A percentile compares a stretch with the other conserved stretches of the same genome.
These are phyloP conservation scores for Ophioderma brevispina DNA, from an alignment of 35 echinoderm and acorn worm species.

Conservation along the genomic window DNA sequence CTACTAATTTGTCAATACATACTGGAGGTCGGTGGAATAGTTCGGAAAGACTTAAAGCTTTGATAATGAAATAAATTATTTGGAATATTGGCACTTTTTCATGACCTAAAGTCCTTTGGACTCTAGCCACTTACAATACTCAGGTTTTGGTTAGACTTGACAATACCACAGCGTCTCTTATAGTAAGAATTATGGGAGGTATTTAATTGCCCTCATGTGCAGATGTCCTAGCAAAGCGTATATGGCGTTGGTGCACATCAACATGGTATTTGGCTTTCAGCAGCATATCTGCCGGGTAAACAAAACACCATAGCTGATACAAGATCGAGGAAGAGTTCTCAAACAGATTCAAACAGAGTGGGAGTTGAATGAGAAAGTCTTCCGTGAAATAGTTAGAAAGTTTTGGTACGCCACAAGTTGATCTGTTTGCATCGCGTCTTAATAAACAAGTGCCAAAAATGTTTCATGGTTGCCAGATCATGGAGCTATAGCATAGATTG, in stretches of 20 bases:
- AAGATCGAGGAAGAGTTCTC: conserved; percentile 37
- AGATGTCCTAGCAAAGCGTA: conserved; percentile 12
- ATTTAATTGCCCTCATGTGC: conserved; percentile 18
- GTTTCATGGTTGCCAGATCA: conserved; percentile 37
- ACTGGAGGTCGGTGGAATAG: background rate
- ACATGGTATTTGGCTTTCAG: conserved; percentile 27
- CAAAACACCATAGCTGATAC: conserved; percentile 41
- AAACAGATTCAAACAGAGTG: conserved; percentile 63
- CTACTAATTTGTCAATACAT: background rate
- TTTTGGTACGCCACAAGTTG: conserved; percentile 27
- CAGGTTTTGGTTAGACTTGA: background rate
- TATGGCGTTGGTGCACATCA: conserved; percentile 52
- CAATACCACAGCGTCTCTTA: conserved; percentile 9
- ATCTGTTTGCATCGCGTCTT: conserved; percentile 53
- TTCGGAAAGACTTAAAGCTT: background rate
- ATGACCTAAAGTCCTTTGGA: conserved; percentile 29
- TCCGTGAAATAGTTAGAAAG: background rate
- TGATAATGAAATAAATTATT: conserved; percentile 34
- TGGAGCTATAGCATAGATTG: conserved; percentile 12
- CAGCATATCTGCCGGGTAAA: conserved; percentile 35
- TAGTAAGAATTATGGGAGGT: background rate
- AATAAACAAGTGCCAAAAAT: conserved; percentile 19
- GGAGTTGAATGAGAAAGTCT: too few relatives aligned
- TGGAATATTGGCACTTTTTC: conserved; percentile 30
- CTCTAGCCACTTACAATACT: background rate